A percentile compares a stretch with the other conserved stretches of the same genome.
Evolutionary conservation across 2,888 invertebrate genomes (phyloP).

Genomic region (Thera obeliscata): DNA sequence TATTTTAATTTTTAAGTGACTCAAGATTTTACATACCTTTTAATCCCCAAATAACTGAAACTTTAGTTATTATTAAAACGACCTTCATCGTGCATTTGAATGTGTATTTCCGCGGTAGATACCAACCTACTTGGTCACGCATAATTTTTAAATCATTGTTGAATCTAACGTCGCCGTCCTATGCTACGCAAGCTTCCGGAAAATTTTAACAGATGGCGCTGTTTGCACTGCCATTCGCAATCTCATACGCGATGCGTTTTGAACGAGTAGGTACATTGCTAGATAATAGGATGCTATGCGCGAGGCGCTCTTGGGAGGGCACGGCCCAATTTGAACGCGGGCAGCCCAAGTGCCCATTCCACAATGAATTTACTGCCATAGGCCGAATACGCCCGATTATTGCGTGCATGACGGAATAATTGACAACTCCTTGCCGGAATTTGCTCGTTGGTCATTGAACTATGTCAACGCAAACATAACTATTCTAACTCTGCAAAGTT

Average conservation of each 20-base stretch:
- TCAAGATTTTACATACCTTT: not conserved
- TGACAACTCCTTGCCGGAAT: constrained; percentile 49
- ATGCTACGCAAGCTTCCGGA: constrained; percentile 18
- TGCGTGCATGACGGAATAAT: constrained; percentile 66
- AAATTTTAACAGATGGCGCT: constrained; percentile 49
- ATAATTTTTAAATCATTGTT: constrained; percentile 29
- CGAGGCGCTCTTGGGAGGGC: constrained; percentile 78
- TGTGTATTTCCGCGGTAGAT: constrained; percentile 65
- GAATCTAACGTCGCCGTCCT: constrained; percentile 8
- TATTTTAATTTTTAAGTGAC: too few species aligned
- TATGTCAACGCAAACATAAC: not conserved
- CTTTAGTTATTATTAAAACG: constrained; percentile 41
- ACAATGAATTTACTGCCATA: constrained; percentile 81
- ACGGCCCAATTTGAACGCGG: constrained; percentile 77
- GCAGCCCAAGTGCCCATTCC: constrained; percentile 74
- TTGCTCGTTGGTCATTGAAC: constrained; percentile 56
- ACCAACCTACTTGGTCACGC: constrained; percentile 47
- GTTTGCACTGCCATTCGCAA: constrained; percentile 20
- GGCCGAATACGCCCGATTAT: constrained; percentile 73
- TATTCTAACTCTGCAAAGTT: too few species aligned
- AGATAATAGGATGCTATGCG: constrained; percentile 68
- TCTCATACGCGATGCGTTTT: constrained; percentile 62
- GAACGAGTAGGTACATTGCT: constrained; percentile 48
- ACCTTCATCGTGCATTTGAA: constrained; percentile 72
- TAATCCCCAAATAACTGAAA: constrained; percentile 1